Evolutionary conservation across 2,888 invertebrate genomes (phyloP).

Genomic region (Cantharis rustica): DNA sequence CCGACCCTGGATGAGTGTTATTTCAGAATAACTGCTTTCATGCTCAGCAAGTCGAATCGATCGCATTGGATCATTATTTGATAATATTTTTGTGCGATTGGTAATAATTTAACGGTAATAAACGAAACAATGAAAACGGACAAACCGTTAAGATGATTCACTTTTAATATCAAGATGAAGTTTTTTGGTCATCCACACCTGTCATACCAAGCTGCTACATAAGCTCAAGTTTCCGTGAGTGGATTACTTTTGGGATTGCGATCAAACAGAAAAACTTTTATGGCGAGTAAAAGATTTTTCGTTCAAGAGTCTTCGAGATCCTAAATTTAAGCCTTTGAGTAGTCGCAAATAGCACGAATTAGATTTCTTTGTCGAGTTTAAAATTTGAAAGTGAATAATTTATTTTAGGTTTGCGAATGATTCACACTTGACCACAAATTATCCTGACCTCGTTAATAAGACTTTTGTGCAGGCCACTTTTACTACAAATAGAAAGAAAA

Average conservation of each 20-base stretch:
- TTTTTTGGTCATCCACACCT: constrained; percentile 12
- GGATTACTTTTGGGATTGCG: background rate
- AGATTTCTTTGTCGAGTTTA: background rate
- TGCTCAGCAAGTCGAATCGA: background rate
- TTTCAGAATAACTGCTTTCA: background rate
- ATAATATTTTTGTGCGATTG: background rate
- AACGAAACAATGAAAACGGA: background rate
- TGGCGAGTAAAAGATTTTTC: background rate
- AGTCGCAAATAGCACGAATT: background rate
- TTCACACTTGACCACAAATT: constrained; percentile 21
- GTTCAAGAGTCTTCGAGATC: background rate
- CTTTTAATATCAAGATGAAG: constrained; percentile 1
- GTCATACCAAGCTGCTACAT: constrained; percentile 8
- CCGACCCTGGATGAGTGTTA: background rate
- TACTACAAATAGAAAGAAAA: constrained; percentile 14
- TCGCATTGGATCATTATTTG: background rate
- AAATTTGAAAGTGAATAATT: background rate
- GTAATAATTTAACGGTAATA: background rate
- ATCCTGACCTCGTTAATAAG: constrained; percentile 27
- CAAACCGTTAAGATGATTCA: constrained; percentile 5
- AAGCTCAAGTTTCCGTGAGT: background rate
- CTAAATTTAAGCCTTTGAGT: background rate
- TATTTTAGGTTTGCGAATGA: constrained; percentile 23
- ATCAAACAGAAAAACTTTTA: constrained; percentile 1
- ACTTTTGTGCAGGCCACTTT: constrained; percentile 11